Evolutionary conservation across 2,797 vertebrate genomes (phyloP).

Genomic region (Poeciliopsis turneri): DNA sequence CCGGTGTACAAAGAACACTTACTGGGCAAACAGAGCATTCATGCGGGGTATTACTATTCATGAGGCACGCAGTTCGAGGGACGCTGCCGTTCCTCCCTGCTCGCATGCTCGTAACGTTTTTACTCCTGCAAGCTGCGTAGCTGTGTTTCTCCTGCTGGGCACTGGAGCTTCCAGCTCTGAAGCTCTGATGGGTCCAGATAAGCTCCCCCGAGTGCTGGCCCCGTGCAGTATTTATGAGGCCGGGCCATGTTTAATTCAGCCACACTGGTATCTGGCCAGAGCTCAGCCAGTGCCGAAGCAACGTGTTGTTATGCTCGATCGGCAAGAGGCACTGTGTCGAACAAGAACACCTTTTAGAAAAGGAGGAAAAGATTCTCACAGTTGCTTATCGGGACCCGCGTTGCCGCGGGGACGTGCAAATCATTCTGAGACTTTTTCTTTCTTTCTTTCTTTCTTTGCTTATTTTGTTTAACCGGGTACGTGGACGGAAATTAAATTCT

Average conservation of each 20-base stretch:
- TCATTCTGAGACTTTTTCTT: conserved; percentile 6
- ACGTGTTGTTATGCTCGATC: conserved; percentile 55
- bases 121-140: conserved; percentile 68
- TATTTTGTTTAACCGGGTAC: no score
- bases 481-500: no score
- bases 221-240: conserved; percentile 81
- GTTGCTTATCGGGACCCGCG: conserved; percentile 40
- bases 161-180: conserved; percentile 69
- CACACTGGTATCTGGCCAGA: conserved; percentile 73
- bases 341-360: conserved; percentile 45
- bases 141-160: conserved; percentile 79
- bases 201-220: conserved; percentile 67
- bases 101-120: conserved; percentile 61
- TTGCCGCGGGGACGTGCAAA: conserved; percentile 39
- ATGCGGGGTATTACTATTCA: conserved; percentile 75
- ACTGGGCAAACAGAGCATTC: conserved; percentile 68
- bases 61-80: conserved; percentile 64
- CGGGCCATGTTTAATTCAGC: conserved; percentile 82
- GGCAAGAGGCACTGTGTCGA: conserved; percentile 43
- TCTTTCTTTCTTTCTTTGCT: no score
- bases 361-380: conserved; percentile 32
- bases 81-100: conserved; percentile 54
- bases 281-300: conserved; percentile 65
- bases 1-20: conserved; percentile 71
- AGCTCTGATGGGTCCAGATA: conserved; percentile 73